Evolutionary conservation across 2,888 invertebrate species (phyloP).

Genomic region (Folsomia candida): DNA sequence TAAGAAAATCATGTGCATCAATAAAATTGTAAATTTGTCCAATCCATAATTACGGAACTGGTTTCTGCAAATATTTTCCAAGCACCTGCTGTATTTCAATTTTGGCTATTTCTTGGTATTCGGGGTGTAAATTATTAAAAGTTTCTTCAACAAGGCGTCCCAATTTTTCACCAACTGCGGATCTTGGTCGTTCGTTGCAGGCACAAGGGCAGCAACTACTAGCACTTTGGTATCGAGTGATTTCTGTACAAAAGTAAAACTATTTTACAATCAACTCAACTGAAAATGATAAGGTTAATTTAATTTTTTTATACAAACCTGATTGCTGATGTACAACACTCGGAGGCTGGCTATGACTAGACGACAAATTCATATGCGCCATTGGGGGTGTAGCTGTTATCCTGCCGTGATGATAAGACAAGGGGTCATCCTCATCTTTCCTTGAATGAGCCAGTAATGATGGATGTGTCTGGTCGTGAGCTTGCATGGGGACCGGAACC

Average conservation of each 20-base stretch:
- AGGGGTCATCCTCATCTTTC: constrained; percentile 12
- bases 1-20: no score
- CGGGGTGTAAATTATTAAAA: constrained; percentile 39
- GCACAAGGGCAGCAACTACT: background rate
- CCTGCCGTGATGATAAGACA: constrained; percentile 4
- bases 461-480: constrained; percentile 22
- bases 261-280: background rate
- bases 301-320: background rate
- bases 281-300: background rate
- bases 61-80: constrained; percentile 43
- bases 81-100: constrained; percentile 40
- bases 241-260: background rate
- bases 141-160: constrained; percentile 41
- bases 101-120: constrained; percentile 40
- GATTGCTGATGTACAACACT: background rate
- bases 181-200: constrained; percentile 10
- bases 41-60: no score
- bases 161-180: constrained; percentile 31
- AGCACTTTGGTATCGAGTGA: background rate
- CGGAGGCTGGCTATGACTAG: constrained; percentile 13
- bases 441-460: constrained; percentile 2
- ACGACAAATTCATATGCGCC: constrained; percentile 9
- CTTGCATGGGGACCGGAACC: constrained; percentile 18
- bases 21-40: no score
- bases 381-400: constrained; percentile 14